Conservation (phyloP, 2,113 vertebrate genomes). For the Gulo gulo region DNA sequence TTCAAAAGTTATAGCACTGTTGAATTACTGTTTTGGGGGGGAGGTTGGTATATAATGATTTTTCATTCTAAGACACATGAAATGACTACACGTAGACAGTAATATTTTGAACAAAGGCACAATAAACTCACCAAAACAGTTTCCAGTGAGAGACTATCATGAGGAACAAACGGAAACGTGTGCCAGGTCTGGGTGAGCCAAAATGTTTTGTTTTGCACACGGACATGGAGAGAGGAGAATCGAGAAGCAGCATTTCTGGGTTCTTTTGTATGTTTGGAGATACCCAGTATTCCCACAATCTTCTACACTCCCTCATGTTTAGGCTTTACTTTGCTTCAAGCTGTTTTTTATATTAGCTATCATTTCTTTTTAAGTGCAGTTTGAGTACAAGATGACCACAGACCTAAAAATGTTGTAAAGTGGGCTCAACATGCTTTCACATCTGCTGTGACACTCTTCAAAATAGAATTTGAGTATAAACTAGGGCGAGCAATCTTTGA, state of each 20-base stretch:
- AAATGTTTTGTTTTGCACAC: neutral
- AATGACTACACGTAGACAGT: fast-evolving
- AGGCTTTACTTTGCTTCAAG: neutral
- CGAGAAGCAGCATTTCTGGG: neutral
- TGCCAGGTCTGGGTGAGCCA: neutral
- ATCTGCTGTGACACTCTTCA: neutral
- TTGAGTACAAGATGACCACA: neutral
- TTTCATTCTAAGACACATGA: neutral
- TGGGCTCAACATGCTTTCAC: neutral
- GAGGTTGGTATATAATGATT: too few species aligned
- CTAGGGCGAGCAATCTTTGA: neutral
- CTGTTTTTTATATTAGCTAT: neutral
- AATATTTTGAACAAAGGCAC: neutral
- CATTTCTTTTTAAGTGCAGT: neutral
- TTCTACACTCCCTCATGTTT: fast-evolving
- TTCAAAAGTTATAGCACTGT: neutral
- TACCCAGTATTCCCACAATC: fast-evolving
- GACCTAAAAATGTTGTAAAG: neutral
- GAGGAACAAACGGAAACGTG: neutral
- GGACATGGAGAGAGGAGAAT: fast-evolving
- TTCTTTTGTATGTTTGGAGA: too few species aligned
- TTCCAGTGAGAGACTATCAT: fast-evolving
- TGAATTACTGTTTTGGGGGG: neutral
- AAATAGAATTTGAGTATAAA: neutral
- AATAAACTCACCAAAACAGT: neutral